Evolutionary conservation across 2,113 vertebrate genomes (phyloP).

Genomic region (Aspiorhynchus laticeps): DNA sequence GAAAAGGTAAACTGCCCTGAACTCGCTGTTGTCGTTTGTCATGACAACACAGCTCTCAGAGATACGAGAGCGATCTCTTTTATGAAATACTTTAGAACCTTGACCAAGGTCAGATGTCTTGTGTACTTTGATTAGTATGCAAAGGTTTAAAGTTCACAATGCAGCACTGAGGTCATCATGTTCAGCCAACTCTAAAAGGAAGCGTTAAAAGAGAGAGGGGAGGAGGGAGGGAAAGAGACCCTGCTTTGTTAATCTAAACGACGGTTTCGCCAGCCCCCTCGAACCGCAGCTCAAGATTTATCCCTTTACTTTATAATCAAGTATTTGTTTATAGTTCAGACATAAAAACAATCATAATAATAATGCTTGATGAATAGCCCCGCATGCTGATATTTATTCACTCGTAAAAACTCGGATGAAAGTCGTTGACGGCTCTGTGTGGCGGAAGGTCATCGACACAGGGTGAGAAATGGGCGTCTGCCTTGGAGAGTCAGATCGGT

Average conservation of each 20-base stretch:
- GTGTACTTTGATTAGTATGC: conserved; percentile 45
- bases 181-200: conserved; percentile 55
- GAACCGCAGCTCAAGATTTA: conserved; percentile 73
- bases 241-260: conserved; percentile 74
- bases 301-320: conserved; percentile 74
- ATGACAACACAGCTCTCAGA: conserved; percentile 31
- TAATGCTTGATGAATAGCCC: conserved; percentile 74
- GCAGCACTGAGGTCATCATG: conserved; percentile 54
- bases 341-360: conserved; percentile 80
- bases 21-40: conserved; percentile 33
- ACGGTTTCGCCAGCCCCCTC: conserved; percentile 64
- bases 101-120: conserved; percentile 53
- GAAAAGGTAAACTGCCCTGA: conserved; percentile 28
- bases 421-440: conserved; percentile 66
- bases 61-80: conserved; percentile 41
- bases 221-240: conserved; percentile 17
- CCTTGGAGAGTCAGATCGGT: conserved; percentile 71
- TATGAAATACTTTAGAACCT: conserved; percentile 40
- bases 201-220: conserved; percentile 42
- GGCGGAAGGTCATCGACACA: conserved; percentile 75
- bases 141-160: conserved; percentile 59
- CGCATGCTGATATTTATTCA: conserved; percentile 76
- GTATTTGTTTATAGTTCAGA: conserved; percentile 78
- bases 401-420: conserved; percentile 73
- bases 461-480: conserved; percentile 48